A percentile compares a stretch with the other conserved stretches of the same genome.
phyloP scores from a whole-genome alignment of 2,113 vertebrate genomes.

The Centropus bengalensis region DNA sequence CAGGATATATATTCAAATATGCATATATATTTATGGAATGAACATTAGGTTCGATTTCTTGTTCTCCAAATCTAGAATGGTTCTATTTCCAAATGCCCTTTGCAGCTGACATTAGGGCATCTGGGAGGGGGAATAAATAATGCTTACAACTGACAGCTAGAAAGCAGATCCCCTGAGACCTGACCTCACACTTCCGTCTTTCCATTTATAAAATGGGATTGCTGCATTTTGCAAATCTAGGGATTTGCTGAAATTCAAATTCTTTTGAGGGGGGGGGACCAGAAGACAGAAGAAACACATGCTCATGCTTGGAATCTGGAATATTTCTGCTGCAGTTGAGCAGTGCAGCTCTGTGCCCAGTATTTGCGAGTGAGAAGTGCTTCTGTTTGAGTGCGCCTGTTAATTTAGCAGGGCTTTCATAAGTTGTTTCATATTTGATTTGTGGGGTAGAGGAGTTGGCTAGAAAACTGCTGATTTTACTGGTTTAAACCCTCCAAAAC shows the following conservation, averaged over 20 bases:
- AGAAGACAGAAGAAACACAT: background rate
- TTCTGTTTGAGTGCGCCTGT: background rate
- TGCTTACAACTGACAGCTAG: background rate
- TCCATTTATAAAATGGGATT: background rate
- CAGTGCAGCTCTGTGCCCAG: background rate
- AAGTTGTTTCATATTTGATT: background rate
- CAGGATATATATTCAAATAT: constrained; percentile 12
- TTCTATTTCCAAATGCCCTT: constrained; percentile 22
- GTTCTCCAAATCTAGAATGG: background rate
- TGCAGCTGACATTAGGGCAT: background rate
- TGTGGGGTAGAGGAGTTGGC: background rate
- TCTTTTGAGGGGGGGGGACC: background rate
- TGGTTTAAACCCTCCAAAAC: background rate
- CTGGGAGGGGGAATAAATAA: background rate
- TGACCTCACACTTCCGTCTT: background rate
- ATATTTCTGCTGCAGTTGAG: background rate
- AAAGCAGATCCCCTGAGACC: background rate
- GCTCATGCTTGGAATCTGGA: background rate
- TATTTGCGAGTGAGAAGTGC: background rate
- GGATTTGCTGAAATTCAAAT: background rate
- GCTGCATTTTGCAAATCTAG: constrained; percentile 1
- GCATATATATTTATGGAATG: background rate
- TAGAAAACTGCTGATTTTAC: background rate
- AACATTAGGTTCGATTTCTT: constrained; percentile 34
- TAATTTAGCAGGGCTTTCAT: constrained; percentile 17